Conservation (phyloP, 2,888 invertebrate species). For the Mamestra brassicae region DNA sequence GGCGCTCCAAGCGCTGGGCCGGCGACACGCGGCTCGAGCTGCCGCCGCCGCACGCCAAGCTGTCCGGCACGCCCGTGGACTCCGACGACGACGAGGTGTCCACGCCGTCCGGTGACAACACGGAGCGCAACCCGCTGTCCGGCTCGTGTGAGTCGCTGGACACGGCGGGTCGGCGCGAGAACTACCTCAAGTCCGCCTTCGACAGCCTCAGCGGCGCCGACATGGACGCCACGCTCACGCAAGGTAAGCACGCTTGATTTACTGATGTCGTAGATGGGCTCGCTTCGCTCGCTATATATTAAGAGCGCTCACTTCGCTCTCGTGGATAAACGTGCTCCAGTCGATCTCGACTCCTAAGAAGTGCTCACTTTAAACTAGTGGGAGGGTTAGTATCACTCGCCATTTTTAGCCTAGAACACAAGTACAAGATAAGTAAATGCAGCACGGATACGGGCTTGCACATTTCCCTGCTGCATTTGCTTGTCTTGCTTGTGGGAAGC, state of each 20-base stretch:
- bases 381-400: too few species aligned
- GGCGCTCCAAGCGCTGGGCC: slow-evolving; percentile 92
- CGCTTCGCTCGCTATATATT: background rate
- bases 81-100: slow-evolving; percentile 95
- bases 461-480: too few species aligned
- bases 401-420: too few species aligned
- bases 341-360: background rate
- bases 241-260: slow-evolving; percentile 83
- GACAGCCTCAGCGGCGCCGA: slow-evolving; percentile 94
- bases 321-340: background rate
- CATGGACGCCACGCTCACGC: slow-evolving; percentile 77
- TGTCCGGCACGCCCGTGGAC: slow-evolving; percentile 90
- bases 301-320: background rate
- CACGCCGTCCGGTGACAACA: slow-evolving; percentile 95
- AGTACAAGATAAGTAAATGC: too few species aligned
- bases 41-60: slow-evolving; percentile 84
- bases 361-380: background rate
- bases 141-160: slow-evolving; percentile 94
- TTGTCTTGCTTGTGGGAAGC: background rate
- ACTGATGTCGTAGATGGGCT: too few species aligned
- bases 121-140: slow-evolving; percentile 94
- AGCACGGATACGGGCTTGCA: too few species aligned
- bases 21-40: slow-evolving; percentile 82
- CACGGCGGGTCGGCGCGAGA: slow-evolving; percentile 90
- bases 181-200: slow-evolving; percentile 92